These are phyloP conservation scores for Macrosteles quadrilineatus DNA, from an alignment of 1,140 invertebrate genomes.

Conservation along the genomic window DNA sequence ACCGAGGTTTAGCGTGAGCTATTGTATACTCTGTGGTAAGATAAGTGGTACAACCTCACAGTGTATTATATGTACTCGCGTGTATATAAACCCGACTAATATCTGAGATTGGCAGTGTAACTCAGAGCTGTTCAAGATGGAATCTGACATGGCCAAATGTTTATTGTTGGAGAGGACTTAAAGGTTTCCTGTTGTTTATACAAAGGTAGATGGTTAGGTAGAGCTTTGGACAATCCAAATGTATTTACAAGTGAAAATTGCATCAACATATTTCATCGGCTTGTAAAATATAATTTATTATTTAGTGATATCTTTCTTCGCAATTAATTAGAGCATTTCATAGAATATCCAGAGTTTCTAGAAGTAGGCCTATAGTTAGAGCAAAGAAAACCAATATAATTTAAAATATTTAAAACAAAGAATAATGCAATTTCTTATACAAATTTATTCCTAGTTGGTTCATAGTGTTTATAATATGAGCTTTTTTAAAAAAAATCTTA, in stretches of 20 bases:
- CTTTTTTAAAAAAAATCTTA: too few relatives aligned
- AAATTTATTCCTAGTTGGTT: too few relatives aligned
- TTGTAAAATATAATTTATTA: too few relatives aligned
- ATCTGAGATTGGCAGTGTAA: neutral
- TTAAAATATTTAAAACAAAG: too few relatives aligned
- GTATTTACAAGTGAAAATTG: neutral
- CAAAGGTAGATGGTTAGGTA: neutral
- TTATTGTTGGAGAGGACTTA: neutral
- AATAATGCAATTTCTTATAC: too few relatives aligned
- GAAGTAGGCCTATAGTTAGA: too few relatives aligned
- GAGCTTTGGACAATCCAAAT: neutral
- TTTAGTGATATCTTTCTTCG: too few relatives aligned
- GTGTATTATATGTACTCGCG: neutral
- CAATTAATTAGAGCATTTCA: too few relatives aligned
- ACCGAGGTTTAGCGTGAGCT: neutral
- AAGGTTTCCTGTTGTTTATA: neutral
- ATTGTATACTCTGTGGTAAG: neutral
- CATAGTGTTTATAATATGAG: too few relatives aligned
- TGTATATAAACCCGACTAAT: conserved; percentile 17
- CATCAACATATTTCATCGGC: neutral
- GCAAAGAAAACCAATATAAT: too few relatives aligned
- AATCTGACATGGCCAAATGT: neutral
- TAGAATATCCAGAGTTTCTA: too few relatives aligned
- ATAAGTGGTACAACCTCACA: neutral
- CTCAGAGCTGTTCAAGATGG: neutral